phyloP scores from a whole-genome alignment of 2,797 vertebrate genomes.

The Pagetopsis macropterus region DNA sequence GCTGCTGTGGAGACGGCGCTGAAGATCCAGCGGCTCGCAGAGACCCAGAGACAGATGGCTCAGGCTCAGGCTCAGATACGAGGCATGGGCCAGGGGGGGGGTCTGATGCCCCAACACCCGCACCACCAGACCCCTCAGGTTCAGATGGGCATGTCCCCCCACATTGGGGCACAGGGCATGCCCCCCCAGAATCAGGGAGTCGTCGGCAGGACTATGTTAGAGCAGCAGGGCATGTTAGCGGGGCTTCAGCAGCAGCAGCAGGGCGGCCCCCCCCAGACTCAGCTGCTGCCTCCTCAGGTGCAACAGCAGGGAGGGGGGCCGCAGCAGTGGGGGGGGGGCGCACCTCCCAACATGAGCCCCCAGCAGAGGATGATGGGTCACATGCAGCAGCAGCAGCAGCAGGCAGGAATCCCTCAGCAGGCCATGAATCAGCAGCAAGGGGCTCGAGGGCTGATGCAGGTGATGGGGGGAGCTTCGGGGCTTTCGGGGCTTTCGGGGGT shows the following conservation, averaged over 20 bases:
- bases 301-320: conserved; percentile 65
- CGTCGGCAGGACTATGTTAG: conserved; percentile 87
- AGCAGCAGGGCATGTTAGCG: conserved; percentile 82
- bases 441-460: conserved; percentile 77
- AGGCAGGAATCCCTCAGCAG: conserved; percentile 67
- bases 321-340: conserved; percentile 80
- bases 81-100: conserved; percentile 73
- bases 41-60: conserved; percentile 96
- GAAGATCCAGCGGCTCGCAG: conserved; percentile 95
- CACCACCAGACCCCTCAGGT: conserved; percentile 82
- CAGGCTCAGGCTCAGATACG: conserved; percentile 91
- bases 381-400: conserved; percentile 76
- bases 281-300: conserved; percentile 80
- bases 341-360: conserved; percentile 74
- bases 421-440: conserved; percentile 80
- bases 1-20: conserved; percentile 95
- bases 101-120: conserved; percentile 85
- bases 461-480: conserved; percentile 56
- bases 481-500: conserved; percentile 68
- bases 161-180: conserved; percentile 80
- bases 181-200: conserved; percentile 80
- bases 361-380: conserved; percentile 83
- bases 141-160: conserved; percentile 90
- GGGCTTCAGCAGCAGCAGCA: conserved; percentile 84
- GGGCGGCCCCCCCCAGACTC: conserved; percentile 85